Conservation (phyloP, 2,888 invertebrate genomes). For the Antheraea yamamai region DNA sequence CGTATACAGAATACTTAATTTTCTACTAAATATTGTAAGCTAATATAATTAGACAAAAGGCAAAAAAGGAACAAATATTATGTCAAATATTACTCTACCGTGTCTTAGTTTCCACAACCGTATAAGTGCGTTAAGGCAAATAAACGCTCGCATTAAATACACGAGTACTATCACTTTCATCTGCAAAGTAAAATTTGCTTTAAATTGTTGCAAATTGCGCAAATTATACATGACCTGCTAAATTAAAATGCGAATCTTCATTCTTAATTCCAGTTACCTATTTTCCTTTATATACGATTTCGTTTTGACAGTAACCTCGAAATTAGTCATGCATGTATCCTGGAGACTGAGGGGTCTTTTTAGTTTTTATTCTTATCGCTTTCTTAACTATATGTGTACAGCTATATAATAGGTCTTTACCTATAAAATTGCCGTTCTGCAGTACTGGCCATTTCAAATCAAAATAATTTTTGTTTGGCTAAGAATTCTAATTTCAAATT, state of each 20-base stretch:
- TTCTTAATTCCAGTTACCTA: not conserved
- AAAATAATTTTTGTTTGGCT: too few relatives aligned
- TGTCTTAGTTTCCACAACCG: not conserved
- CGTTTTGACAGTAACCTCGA: not conserved
- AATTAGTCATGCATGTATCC: not conserved
- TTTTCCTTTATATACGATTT: not conserved
- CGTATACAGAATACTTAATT: too few relatives aligned
- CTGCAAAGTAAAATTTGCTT: not conserved
- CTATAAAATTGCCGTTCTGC: too few relatives aligned
- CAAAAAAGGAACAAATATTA: not conserved
- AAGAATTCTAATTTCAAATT: too few relatives aligned
- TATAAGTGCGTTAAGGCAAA: not conserved
- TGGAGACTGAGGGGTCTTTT: not conserved
- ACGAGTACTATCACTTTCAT: not conserved
- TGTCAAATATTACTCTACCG: not conserved
- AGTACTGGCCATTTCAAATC: too few relatives aligned
- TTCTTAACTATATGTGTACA: not conserved
- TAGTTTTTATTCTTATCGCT: not conserved
- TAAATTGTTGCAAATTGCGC: not conserved
- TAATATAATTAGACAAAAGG: not conserved
- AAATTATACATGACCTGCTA: slow-evolving; percentile 2
- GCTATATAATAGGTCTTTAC: too few relatives aligned
- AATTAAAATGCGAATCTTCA: not conserved
- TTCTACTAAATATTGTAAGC: too few relatives aligned
- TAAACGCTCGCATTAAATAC: not conserved